phyloP scores from a whole-genome alignment of 2,797 vertebrate genomes.

The Sebastes melanostomus region DNA sequence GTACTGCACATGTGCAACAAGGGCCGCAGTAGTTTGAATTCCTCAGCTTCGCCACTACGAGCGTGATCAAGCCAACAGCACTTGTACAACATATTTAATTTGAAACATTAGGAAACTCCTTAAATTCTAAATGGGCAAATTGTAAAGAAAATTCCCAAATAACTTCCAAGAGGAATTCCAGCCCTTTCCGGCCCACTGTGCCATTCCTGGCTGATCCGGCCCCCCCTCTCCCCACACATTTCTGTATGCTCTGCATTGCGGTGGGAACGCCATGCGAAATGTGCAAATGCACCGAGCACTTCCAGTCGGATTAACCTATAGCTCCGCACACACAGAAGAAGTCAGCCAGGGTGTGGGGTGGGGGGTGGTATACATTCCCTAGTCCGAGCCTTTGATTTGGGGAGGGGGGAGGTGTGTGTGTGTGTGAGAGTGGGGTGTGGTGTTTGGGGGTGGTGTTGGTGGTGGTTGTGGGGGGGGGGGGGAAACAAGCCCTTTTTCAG shows the following conservation, averaged over 20 bases:
- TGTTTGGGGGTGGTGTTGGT: slow-evolving; percentile 1
- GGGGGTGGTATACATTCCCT: slow-evolving; percentile 73
- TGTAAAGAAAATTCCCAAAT: slow-evolving; percentile 68
- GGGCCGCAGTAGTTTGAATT: slow-evolving; percentile 30
- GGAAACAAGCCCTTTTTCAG: slow-evolving; percentile 72
- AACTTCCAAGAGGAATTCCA: slow-evolving; percentile 71
- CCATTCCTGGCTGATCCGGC: slow-evolving; percentile 68
- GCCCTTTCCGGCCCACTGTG: slow-evolving; percentile 65
- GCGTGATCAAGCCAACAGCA: slow-evolving; percentile 9
- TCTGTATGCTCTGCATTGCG: slow-evolving; percentile 73
- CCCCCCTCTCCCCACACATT: slow-evolving; percentile 48
- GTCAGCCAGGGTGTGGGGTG: slow-evolving; percentile 62
- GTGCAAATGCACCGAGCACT: slow-evolving; percentile 76
- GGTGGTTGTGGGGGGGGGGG: background rate
- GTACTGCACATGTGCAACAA: slow-evolving; percentile 25
- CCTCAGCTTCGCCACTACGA: slow-evolving; percentile 1
- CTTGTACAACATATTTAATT: slow-evolving; percentile 18
- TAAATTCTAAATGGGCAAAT: slow-evolving; percentile 48
- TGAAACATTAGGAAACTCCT: slow-evolving; percentile 32
- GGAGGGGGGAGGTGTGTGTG: slow-evolving; percentile 11
- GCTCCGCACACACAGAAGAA: slow-evolving; percentile 59
- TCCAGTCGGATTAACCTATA: slow-evolving; percentile 82
- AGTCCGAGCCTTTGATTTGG: slow-evolving; percentile 71
- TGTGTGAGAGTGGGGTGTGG: slow-evolving; percentile 56
- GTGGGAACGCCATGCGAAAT: slow-evolving; percentile 75